Base-by-base conservation (phyloP, 2,113 vertebrate species). In the Hydrochoerus hydrochaeris region DNA sequence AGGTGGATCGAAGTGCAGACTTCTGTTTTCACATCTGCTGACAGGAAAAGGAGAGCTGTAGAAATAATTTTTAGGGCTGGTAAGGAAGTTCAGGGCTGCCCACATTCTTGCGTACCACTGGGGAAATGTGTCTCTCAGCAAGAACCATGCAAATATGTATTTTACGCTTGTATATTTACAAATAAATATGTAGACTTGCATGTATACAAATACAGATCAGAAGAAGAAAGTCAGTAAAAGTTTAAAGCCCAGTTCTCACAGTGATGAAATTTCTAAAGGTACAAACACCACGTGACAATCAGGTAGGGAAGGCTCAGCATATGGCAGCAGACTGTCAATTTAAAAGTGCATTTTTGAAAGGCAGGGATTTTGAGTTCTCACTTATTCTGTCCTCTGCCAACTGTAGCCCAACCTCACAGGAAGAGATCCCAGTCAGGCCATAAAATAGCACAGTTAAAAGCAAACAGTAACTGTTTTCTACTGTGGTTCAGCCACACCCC, bases 311-410 rank as follows among this genome's bases (percentile, higher is more conserved):
- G 88, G 62, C 75, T 90, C 22, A 69, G 28, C 41, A 35, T 54
- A 32, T 11, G 71, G 19, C 22, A 38, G 86, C 57, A 77, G 89
- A 84, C 89, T 32, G 75, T 19, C 24, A 82, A 85, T 94, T 93
- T 90, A 20, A 26, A 71, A 92, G 44, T 88, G 71, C 87, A 44
- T 65, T 94, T 84, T 77, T 84, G 65, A 77, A 94, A 58, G 28
- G 54, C 95, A 82, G 17, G 11, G 52, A 94, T 85, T 92, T 92
- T 73, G 69, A 73, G 24, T 62, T 88, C 6, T 19, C 19, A 71
- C 24, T 73, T 91, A 60, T 65, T 93, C 32, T 20, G 62, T 52
- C 41, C 14, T 92, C 57, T 91, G 69, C 35, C 69, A 52, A 58
- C 30, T 67, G 10, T 9, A 91, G 65, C 63, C 58, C 86, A 86